Conservation (phyloP, 2,888 invertebrate species). For the Erebia ligea region DNA sequence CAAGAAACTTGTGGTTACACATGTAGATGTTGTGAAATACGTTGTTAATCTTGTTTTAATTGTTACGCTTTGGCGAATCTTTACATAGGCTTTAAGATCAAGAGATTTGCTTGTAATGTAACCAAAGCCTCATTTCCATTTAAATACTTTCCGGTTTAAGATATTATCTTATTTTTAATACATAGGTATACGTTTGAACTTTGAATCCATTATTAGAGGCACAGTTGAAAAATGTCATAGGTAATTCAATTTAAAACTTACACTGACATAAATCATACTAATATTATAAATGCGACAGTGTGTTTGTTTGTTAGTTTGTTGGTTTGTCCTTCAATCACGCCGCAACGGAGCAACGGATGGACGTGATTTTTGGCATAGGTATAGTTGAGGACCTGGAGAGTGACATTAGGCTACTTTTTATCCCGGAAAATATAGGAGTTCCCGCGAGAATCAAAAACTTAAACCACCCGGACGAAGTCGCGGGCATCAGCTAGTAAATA, state of each 20-base stretch:
- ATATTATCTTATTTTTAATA: constrained; percentile 23
- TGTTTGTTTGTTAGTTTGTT: too few relatives aligned
- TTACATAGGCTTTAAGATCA: not conserved
- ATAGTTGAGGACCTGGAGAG: too few relatives aligned
- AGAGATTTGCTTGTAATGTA: constrained; percentile 7
- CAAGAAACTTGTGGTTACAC: too few relatives aligned
- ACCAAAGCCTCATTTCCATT: constrained; percentile 23
- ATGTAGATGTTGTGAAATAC: not conserved
- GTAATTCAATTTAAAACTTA: not conserved
- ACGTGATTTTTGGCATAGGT: too few relatives aligned
- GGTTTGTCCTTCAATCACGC: too few relatives aligned
- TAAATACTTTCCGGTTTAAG: constrained; percentile 17
- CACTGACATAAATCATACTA: not conserved
- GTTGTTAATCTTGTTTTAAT: not conserved
- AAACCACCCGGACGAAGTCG: too few relatives aligned
- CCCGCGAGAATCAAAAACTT: too few relatives aligned
- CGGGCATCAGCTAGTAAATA: too few relatives aligned
- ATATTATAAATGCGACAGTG: too few relatives aligned
- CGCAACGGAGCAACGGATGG: too few relatives aligned
- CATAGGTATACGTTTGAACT: not conserved
- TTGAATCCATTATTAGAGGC: constrained; percentile 4
- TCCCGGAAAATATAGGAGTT: too few relatives aligned
- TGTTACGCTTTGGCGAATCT: constrained; percentile 1
- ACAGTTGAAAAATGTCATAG: not conserved
- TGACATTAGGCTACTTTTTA: too few relatives aligned